A percentile compares a stretch with the other conserved stretches of the same genome.
Evolutionary conservation across 23 tunicate genomes (phyloP).

Genomic region (Halocynthia roretzi): DNA sequence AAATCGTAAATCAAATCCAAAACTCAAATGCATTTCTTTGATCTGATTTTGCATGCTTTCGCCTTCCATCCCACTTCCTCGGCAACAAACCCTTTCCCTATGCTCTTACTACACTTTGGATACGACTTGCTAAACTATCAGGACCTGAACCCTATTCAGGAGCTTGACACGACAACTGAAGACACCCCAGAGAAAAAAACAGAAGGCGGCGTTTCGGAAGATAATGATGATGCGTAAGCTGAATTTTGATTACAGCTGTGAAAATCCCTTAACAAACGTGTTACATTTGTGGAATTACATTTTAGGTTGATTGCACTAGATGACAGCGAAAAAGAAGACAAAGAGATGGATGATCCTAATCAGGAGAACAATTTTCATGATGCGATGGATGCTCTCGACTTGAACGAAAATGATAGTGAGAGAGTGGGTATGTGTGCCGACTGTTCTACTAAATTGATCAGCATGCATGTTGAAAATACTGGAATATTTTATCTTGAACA

Average conservation of each 20-base stretch:
- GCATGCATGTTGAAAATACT: too few species aligned
- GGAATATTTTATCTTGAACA: too few species aligned
- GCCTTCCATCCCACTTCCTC: too few species aligned
- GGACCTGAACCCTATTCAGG: slow-evolving; percentile 87
- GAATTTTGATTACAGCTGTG: neutral
- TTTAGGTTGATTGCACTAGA: slow-evolving; percentile 23
- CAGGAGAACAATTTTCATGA: slow-evolving; percentile 11
- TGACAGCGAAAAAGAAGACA: slow-evolving; percentile 3
- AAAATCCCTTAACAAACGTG: neutral
- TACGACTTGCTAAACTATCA: neutral
- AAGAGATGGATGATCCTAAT: slow-evolving; percentile 4
- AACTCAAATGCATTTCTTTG: too few species aligned
- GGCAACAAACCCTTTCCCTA: too few species aligned
- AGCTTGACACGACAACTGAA: slow-evolving; percentile 17
- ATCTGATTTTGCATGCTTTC: too few species aligned
- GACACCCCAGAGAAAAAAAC: slow-evolving; percentile 13
- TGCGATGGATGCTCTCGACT: slow-evolving; percentile 29
- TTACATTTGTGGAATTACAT: neutral
- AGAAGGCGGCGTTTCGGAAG: slow-evolving; percentile 9
- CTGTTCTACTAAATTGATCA: too few species aligned
- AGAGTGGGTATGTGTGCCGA: too few species aligned
- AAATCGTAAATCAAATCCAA: too few species aligned
- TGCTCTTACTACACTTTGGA: too few species aligned
- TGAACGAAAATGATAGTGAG: slow-evolving; percentile 13
- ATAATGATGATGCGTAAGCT: neutral